Conservation (phyloP, 2,113 vertebrate genomes). For the Equus przewalskii region DNA sequence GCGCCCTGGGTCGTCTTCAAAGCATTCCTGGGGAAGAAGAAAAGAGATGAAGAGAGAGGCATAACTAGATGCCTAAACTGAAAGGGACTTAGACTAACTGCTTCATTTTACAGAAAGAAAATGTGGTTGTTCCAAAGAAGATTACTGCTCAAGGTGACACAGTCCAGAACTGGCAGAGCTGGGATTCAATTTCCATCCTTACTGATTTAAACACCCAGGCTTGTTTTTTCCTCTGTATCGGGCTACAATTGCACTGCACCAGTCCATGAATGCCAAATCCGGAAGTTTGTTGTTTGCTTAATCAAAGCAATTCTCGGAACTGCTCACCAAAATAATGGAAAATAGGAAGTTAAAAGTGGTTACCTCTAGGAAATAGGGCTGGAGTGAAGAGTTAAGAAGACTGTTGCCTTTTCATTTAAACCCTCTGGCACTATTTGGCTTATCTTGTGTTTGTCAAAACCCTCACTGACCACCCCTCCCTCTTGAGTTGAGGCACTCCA, state of each 20-base stretch:
- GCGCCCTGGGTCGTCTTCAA: slow-evolving; percentile 91
- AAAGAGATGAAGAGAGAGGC: neutral
- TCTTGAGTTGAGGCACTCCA: neutral
- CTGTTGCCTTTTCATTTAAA: slow-evolving; percentile 43
- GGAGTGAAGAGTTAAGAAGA: slow-evolving; percentile 12
- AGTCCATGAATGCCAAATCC: slow-evolving; percentile 1
- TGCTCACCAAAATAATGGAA: slow-evolving; percentile 52
- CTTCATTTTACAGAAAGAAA: slow-evolving; percentile 62
- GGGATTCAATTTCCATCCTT: neutral
- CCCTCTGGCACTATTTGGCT: neutral
- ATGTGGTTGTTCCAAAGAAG: slow-evolving; percentile 35
- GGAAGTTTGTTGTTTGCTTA: slow-evolving; percentile 25
- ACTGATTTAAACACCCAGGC: slow-evolving; percentile 3
- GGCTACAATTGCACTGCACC: neutral
- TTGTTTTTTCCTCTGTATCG: neutral
- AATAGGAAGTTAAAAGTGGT: slow-evolving; percentile 36
- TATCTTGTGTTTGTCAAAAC: neutral
- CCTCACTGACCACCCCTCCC: neutral
- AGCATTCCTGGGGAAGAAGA: slow-evolving; percentile 86
- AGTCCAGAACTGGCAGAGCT: neutral
- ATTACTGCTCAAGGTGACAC: slow-evolving; percentile 36
- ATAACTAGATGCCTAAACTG: slow-evolving; percentile 40
- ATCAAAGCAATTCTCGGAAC: slow-evolving; percentile 53
- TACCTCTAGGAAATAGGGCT: neutral
- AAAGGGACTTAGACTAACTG: neutral